Base-by-base conservation (phyloP, 2,113 vertebrate species). In the Indicator maculatus region DNA sequence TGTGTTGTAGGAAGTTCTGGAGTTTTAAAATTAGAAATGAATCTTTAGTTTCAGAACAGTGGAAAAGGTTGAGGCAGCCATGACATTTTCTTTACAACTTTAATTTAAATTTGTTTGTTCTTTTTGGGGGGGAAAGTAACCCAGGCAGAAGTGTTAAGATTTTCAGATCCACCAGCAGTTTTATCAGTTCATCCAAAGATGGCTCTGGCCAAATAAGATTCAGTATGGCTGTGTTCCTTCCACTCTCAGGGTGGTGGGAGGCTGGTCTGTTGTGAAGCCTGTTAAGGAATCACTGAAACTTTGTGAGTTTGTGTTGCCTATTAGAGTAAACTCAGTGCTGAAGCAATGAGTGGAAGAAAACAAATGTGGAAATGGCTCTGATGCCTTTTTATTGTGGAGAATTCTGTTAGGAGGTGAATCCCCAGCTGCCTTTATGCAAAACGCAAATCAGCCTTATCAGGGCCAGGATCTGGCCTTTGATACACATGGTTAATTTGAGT, bases 361-460 rank as follows among this genome's bases (percentile, higher is more conserved):
- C 59, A 45, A 65, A 33, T 0, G 4, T 95, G 77, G 53, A 82
- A 84, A 41, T 78, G 58, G 31, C 58, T 93, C 38, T 72, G 39
- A 26, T 81, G 83, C 50, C 77, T 90, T 93, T 94, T 71, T 67
- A 50, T 72, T 3, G 8, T 60, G 75, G 39, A 86, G 83, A 84
- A 69, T 94, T 85, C 81, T 92, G 73, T 92, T 95, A 72, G 63
- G 79, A 66, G 81, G 93, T 93, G 86, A 93, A 94, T 86, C 86
- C 90, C 89, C 92, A 93, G 8, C 83, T 92, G 77, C 77, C 81
- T 33, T 72, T 86, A 53, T 7, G 18, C 74, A 90, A 30, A 88
- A 94, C 78, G 58, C 80, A 92, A 58, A 88, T 83, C 33, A 83
- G 6, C 47, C 53, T 86, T 92, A 92, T 94, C 93, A 58, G 72